phyloP scores from a whole-genome alignment of 2,888 invertebrate species.

The Tribolium freemani region DNA sequence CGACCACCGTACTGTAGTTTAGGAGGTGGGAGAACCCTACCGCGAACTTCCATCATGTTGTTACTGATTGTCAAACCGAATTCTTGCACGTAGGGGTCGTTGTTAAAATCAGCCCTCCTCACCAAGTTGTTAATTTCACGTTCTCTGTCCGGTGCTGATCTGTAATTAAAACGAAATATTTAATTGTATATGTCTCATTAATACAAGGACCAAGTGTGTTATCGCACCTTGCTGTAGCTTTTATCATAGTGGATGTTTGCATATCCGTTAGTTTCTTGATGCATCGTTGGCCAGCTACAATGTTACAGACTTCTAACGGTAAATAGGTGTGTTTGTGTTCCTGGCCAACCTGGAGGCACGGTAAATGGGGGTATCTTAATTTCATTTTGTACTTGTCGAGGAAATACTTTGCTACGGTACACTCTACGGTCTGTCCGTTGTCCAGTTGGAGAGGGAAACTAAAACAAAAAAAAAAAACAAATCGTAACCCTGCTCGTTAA shows the following conservation, averaged over 20 bases:
- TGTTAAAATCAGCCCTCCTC: conserved; percentile 97
- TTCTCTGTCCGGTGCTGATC: conserved; percentile 81
- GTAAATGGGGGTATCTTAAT: conserved; percentile 96
- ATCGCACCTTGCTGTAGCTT: conserved; percentile 87
- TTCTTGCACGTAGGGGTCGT: conserved; percentile 98
- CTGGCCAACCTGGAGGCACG: conserved; percentile 97
- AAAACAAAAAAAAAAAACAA: conserved; percentile 21
- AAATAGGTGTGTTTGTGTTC: conserved; percentile 99
- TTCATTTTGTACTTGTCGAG: conserved; percentile 99
- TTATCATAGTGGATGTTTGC: conserved; percentile 99
- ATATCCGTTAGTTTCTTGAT: conserved; percentile 99
- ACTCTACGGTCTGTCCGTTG: conserved; percentile 99
- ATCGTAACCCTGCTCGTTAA: too few relatives aligned
- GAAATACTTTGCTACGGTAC: conserved; percentile 99
- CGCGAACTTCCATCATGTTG: conserved; percentile 99
- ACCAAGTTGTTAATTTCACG: conserved; percentile 98
- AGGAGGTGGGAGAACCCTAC: conserved; percentile 97
- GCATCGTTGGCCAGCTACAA: conserved; percentile 98
- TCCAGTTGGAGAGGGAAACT: conserved; percentile 98
- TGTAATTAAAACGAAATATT: conserved; percentile 39
- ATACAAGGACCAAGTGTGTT: too few relatives aligned
- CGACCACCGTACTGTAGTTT: conserved; percentile 99
- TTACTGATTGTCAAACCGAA: conserved; percentile 98
- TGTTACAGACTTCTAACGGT: conserved; percentile 99
- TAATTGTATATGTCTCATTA: too few relatives aligned